These are phyloP conservation scores for Zapus hudsonius DNA, from an alignment of 2,113 vertebrate species.

Conservation along the genomic window DNA sequence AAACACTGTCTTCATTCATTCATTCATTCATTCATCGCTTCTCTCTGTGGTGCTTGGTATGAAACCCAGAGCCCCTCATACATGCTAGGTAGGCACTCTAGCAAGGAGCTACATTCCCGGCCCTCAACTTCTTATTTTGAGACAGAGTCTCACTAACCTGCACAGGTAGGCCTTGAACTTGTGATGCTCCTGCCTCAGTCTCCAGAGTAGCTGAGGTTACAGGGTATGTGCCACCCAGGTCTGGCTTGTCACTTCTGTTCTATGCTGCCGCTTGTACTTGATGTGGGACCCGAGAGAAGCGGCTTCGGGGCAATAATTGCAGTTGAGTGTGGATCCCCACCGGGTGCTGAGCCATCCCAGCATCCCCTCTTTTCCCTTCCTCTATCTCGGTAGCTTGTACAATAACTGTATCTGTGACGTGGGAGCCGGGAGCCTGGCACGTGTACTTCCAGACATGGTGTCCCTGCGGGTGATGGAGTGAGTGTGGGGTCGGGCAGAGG, in stretches of 20 bases:
- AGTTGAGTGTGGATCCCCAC: background rate
- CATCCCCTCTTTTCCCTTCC: background rate
- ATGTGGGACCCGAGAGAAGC: background rate
- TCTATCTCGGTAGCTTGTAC: constrained; percentile 88
- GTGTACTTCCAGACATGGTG: constrained; percentile 89
- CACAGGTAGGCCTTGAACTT: too few relatives aligned
- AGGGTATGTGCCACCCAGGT: background rate
- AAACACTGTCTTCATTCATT: background rate
- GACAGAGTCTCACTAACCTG: background rate
- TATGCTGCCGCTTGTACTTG: background rate
- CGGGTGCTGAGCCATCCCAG: background rate
- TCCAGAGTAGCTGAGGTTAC: too few relatives aligned
- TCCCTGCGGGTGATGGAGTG: constrained; percentile 93
- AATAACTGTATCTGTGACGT: constrained; percentile 92
- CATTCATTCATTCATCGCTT: too few relatives aligned
- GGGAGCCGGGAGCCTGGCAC: constrained; percentile 92
- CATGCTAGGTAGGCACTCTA: background rate
- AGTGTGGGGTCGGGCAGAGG: constrained; percentile 80
- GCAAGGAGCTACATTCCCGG: too few relatives aligned
- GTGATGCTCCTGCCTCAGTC: too few relatives aligned
- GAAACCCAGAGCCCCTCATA: background rate
- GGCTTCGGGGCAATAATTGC: background rate
- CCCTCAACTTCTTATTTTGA: background rate
- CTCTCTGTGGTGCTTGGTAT: background rate
- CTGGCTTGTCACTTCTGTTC: background rate